Conservation (phyloP, 2,113 vertebrate genomes). For the Corythaixoides concolor region DNA sequence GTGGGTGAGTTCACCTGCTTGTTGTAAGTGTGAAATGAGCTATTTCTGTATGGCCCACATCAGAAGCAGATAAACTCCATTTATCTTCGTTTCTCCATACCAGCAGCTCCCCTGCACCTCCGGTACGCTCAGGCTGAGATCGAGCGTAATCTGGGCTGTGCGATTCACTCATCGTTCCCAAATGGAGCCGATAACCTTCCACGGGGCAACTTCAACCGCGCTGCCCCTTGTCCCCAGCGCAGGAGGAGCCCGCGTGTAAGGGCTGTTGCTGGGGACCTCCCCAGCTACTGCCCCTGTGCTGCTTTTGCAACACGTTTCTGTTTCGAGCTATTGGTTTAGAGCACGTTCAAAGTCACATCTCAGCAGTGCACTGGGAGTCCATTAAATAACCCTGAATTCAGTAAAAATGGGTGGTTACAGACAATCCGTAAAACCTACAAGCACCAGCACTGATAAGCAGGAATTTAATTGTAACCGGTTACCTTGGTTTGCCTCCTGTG, state of each 20-base stretch:
- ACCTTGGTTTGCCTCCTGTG: not conserved
- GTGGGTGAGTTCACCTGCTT: not conserved
- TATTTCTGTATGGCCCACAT: not conserved
- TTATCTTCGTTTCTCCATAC: not conserved
- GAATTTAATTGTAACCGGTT: not conserved
- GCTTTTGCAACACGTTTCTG: not conserved
- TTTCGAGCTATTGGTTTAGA: not conserved
- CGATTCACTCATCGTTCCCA: fast-evolving
- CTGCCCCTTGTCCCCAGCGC: not conserved
- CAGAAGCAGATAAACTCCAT: not conserved
- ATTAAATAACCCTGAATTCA: not conserved
- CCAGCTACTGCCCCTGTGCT: not conserved
- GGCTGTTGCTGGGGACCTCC: not conserved
- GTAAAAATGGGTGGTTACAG: not conserved
- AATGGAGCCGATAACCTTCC: not conserved
- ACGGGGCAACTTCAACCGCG: not conserved
- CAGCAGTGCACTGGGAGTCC: not conserved
- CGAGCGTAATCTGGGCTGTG: fast-evolving
- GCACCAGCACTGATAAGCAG: fast-evolving
- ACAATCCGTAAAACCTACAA: not conserved
- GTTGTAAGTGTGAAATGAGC: not conserved
- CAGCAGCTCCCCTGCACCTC: not conserved
- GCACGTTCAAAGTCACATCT: not conserved
- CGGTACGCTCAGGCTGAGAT: not conserved
- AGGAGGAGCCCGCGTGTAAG: not conserved